These are phyloP conservation scores for Cosmia pyralina DNA, from an alignment of 2,888 invertebrate genomes.

Conservation along the genomic window DNA sequence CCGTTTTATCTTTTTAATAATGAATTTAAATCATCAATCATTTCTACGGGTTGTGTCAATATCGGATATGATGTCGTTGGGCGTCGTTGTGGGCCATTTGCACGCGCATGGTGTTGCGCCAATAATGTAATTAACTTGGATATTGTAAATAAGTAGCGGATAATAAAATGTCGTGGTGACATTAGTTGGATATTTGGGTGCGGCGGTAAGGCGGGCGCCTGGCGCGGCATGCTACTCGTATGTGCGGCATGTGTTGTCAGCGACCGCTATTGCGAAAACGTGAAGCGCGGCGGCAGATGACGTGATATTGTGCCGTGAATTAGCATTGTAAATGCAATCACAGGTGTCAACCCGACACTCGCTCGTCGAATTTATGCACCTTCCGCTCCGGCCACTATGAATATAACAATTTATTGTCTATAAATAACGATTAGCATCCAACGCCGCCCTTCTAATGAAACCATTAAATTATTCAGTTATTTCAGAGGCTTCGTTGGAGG, in stretches of 20 bases:
- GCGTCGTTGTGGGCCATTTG: conserved; percentile 49
- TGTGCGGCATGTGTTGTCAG: conserved; percentile 43
- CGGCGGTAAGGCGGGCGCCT: no score
- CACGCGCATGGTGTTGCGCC: conserved; percentile 47
- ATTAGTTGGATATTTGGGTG: conserved; percentile 55
- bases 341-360: conserved; percentile 88
- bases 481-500: conserved; percentile 64
- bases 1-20: conserved; percentile 82
- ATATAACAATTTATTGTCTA: conserved; percentile 87
- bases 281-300: conserved; percentile 76
- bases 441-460: conserved; percentile 78
- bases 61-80: conserved; percentile 63
- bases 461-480: conserved; percentile 75
- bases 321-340: conserved; percentile 91
- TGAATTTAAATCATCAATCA: conserved; percentile 83
- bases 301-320: conserved; percentile 87
- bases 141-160: conserved; percentile 42
- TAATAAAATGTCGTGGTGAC: conserved; percentile 48
- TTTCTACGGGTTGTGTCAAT: conserved; percentile 69
- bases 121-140: conserved; percentile 54
- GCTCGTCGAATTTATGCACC: conserved; percentile 88
- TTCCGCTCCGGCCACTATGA: conserved; percentile 84
- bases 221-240: conserved; percentile 31
- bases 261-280: conserved; percentile 71
- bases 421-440: conserved; percentile 85